These are phyloP conservation scores for Hartigia nigra DNA, from an alignment of 2,888 invertebrate species.

Conservation along the genomic window DNA sequence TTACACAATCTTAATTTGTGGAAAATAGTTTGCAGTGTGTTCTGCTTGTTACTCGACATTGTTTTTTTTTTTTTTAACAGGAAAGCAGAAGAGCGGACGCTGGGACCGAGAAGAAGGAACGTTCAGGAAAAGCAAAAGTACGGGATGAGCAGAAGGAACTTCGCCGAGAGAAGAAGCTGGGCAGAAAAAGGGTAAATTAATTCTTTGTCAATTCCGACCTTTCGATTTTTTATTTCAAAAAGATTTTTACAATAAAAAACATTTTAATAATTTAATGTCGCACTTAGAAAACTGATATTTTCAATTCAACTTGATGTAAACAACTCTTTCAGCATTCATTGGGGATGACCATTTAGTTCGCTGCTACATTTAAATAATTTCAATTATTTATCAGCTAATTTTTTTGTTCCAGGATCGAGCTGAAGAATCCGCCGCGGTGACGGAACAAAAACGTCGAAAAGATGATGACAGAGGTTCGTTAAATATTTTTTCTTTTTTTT, in stretches of 20 bases:
- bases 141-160: slow-evolving; percentile 84
- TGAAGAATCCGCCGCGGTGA: slow-evolving; percentile 73
- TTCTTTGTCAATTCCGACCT: background rate
- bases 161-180: slow-evolving; percentile 84
- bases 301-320: slow-evolving; percentile 23
- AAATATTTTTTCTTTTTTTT: slow-evolving; percentile 8
- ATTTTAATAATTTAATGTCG: background rate
- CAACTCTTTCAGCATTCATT: background rate
- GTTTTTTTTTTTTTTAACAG: slow-evolving; percentile 33
- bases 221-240: background rate
- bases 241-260: background rate
- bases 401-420: slow-evolving; percentile 73
- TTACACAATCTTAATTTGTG: slow-evolving; percentile 59
- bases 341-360: background rate
- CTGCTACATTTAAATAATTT: slow-evolving; percentile 4
- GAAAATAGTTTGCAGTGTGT: slow-evolving; percentile 40
- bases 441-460: slow-evolving; percentile 82
- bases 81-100: slow-evolving; percentile 57
- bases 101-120: slow-evolving; percentile 58
- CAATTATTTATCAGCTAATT: slow-evolving; percentile 27
- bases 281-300: background rate
- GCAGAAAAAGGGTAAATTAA: slow-evolving; percentile 78
- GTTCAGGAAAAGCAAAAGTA: slow-evolving; percentile 60
- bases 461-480: slow-evolving; percentile 81
- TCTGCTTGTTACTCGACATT: slow-evolving; percentile 24